A percentile compares a stretch with the other conserved stretches of the same genome.
These are phyloP conservation scores for Ormyrus rosae DNA, from an alignment of 2,888 invertebrate species.

Conservation along the genomic window DNA sequence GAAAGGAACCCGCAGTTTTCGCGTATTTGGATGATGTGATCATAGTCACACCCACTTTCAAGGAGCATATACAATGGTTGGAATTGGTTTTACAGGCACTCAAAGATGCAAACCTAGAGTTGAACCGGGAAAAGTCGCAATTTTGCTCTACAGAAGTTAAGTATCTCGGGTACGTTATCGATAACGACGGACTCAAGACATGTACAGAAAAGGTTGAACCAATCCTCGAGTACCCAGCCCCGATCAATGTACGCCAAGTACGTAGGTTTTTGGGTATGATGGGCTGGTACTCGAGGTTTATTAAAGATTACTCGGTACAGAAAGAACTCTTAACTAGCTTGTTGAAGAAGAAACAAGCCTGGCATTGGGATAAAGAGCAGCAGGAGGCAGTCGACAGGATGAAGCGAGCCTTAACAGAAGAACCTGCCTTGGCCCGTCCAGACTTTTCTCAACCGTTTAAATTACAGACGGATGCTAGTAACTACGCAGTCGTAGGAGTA, in stretches of 20 bases:
- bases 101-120: constrained; percentile 18
- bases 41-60: too few species aligned
- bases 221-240: constrained; percentile 26
- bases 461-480: constrained; percentile 7
- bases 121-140: constrained; percentile 52
- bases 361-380: constrained; percentile 45
- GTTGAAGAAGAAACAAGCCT: constrained; percentile 49
- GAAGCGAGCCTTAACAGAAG: constrained; percentile 33
- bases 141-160: constrained; percentile 57
- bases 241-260: constrained; percentile 58
- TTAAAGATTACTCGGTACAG: constrained; percentile 14
- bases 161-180: constrained; percentile 61
- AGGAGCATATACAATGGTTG: too few species aligned
- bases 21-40: too few species aligned
- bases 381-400: constrained; percentile 33
- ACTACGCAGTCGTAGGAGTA: background rate
- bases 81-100: background rate
- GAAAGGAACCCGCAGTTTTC: too few species aligned
- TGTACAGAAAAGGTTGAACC: background rate
- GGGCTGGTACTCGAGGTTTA: constrained; percentile 64
- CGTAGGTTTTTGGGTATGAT: constrained; percentile 64
- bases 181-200: background rate
- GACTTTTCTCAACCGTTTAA: constrained; percentile 51
- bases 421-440: constrained; percentile 59
- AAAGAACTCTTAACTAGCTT: constrained; percentile 26